Evolutionary conservation across 2,888 invertebrate genomes (phyloP), one percentile per base, ranked within the genome.

Genomic region (Drepanosiphum platanoidis): DNA sequence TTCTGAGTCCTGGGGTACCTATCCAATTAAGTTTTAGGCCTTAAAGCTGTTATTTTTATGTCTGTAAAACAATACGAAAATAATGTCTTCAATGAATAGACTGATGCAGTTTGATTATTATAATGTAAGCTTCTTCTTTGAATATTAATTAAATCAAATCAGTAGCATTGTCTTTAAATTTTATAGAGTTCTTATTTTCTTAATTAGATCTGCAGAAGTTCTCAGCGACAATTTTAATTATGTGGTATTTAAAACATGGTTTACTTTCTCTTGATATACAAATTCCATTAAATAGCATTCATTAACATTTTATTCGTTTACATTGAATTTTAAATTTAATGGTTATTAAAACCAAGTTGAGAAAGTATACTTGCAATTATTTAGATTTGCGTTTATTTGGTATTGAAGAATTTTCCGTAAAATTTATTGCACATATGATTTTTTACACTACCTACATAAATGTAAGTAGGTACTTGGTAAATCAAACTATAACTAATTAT

Each of bases 261-360:
- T 58, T 75, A 34, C 75, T 75, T 75, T 75, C 75, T n/a, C 58
- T 75, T n/a, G n/a, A 52, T 27, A 9, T 2, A 18, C 34, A 13
- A 58, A 75, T 27, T n/a, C 27, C 15, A 58, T 58, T 75, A 36
- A 75, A 58, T 58, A 34, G 3, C 36, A 58, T 58, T 58, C 58
- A 75, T 58, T 34, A 15, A 15, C 34, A 13, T 52, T 58, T 34
- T 58, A 58, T 52, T 58, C n/a, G 13, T 32, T 34, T 18, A 18
- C 9, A 32, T 75, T 32, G 13, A 52, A 52, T 75, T 52, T 52
- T 58, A 58, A 75, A 75, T 36, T 58, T 58, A 27, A 27, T n/a
- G 34, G n/a, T 58, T 15, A 5, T 34, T n/a, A 15, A 36, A 36
- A 27, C 34, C n/a, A 34, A n/a, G 22, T 34, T 22, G 32, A 75